Base-by-base conservation (phyloP, 2,888 invertebrate genomes). In the Tribolium freemani region DNA sequence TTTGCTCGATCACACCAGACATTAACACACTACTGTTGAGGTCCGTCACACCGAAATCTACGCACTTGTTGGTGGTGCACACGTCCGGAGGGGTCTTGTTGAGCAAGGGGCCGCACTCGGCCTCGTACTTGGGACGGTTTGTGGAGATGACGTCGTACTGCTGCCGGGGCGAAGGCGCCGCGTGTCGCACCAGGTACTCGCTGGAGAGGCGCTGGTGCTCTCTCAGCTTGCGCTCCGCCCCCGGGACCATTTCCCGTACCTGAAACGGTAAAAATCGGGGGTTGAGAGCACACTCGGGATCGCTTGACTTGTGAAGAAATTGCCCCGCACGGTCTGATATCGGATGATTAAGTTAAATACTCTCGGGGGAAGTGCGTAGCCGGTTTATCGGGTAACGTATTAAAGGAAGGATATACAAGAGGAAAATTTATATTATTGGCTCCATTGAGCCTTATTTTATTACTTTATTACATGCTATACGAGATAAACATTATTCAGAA, bases 231-330 rank as follows among this genome's bases (percentile, higher is more conserved):
- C 90, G 85, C 75, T 90, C 90, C 0, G 89, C 90, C 1, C 90
- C 90, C 0, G 90, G 90, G 4, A 90, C 90, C 88, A 90, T 90
- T 56, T 89, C 88, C 70, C 89, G 86, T n/a, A 89, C 89, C 89
- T 57, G 13, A 11, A 60, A 60, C 54, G 68, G 71, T 44, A 71
- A 70, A 61, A 54, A 71, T 51, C 45, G 51, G 58, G 66, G 45
- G 45, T 11, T 9, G 60, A 26, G 11, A 9, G 21, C 10, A 11
- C 56, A 5, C 45, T 8, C 5, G 56, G 56, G 56, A 67, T 46
- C 67, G 45, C 56, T 67, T 67, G 56, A 67, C 46, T 67, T 67
- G 56, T 67, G 46, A 67, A 67, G 67, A 67, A 67, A 67, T 67
- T 56, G 11, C 57, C 46, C 57, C 31, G 46, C 30, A 11, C 10